Evolutionary conservation across 2,113 vertebrate species (phyloP).

Genomic region (Hystrix cristata): DNA sequence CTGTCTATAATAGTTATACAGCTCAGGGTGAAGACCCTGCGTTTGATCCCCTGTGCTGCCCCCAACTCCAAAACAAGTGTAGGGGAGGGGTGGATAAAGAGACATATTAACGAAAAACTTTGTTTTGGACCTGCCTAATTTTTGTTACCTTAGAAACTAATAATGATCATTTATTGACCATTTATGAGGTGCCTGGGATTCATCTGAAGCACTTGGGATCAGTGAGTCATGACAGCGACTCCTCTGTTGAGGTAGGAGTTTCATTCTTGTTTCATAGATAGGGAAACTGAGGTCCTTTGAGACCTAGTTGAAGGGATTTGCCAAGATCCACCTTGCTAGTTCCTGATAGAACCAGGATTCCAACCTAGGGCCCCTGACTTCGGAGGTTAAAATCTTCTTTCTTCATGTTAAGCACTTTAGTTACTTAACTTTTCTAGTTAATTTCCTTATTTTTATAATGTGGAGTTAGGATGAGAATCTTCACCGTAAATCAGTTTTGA

Average conservation of each 20-base stretch:
- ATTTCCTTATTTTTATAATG: slow-evolving; percentile 35
- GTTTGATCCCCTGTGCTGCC: not conserved
- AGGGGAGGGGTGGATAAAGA: not conserved
- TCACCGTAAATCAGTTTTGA: not conserved
- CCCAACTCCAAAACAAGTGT: not conserved
- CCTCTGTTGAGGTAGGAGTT: not conserved
- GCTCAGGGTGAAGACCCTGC: not conserved
- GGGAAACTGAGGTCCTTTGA: not conserved
- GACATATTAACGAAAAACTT: not conserved
- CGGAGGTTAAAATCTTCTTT: not conserved
- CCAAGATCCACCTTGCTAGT: not conserved
- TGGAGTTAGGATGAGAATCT: not conserved
- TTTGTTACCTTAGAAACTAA: not conserved
- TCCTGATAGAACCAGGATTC: not conserved
- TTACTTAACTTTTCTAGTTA: not conserved
- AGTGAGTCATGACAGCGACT: not conserved
- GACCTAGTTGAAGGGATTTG: not conserved
- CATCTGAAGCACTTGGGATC: not conserved
- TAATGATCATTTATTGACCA: not conserved
- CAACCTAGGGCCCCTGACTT: not conserved
- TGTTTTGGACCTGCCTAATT: not conserved
- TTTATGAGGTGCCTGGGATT: not conserved
- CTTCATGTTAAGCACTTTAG: not conserved
- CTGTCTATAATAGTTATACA: too few species aligned
- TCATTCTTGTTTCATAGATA: not conserved